phyloP scores from a whole-genome alignment of 1,140 invertebrate genomes.

The Drosophila elegans region DNA sequence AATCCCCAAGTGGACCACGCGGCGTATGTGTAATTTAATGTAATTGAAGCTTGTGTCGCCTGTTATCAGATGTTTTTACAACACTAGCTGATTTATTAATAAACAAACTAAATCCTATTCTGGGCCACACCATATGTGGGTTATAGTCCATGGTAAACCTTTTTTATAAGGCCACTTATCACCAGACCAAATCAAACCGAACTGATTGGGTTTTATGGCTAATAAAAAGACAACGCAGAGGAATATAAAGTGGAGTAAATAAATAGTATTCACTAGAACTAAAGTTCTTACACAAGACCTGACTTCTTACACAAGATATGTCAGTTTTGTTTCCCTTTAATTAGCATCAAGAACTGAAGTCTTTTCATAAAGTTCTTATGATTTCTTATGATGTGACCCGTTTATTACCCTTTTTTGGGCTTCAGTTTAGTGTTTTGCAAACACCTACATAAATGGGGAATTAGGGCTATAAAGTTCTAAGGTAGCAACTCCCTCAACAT shows the following conservation, averaged over 20 bases:
- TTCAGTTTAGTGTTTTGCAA: not conserved
- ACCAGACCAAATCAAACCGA: conserved; percentile 19
- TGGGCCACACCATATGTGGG: conserved; percentile 40
- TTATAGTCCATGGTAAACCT: conserved; percentile 27
- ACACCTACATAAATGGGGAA: conserved; percentile 5
- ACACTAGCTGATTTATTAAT: conserved; percentile 46
- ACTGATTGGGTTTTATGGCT: conserved; percentile 48
- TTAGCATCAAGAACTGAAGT: too few species aligned
- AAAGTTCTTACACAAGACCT: not conserved
- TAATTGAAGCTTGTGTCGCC: conserved; percentile 12
- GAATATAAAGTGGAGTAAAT: not conserved
- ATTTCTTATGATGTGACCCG: not conserved
- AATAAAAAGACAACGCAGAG: conserved; percentile 18
- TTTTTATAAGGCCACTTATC: conserved; percentile 28
- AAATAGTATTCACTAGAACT: not conserved
- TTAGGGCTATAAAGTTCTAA: conserved; percentile 12
- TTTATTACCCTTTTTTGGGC: not conserved
- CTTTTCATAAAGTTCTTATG: not conserved
- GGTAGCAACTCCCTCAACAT: conserved; percentile 21
- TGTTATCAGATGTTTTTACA: conserved; percentile 61
- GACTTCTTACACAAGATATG: too few species aligned
- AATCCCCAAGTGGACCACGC: conserved; percentile 3
- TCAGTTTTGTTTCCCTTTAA: too few species aligned
- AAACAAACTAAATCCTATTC: conserved; percentile 45
- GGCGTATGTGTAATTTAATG: conserved; percentile 21